Percentiles rank a stretch among this genome's conserved stretches.
Evolutionary conservation across 2,888 invertebrate species (phyloP).

Genomic region (Callosobruchus maculatus): DNA sequence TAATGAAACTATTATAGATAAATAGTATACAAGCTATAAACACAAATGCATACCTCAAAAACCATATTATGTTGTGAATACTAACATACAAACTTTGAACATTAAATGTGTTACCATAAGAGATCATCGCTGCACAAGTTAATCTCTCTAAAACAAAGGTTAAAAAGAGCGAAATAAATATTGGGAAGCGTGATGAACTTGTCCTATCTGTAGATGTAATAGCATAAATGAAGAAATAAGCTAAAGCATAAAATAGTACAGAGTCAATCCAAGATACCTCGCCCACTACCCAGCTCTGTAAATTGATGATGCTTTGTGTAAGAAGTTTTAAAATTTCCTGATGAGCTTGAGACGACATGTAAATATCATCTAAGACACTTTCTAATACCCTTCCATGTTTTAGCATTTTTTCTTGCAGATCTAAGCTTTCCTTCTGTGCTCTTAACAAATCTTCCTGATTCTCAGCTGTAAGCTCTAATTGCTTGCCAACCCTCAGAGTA

Average conservation of each 20-base stretch:
- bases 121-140: conserved; percentile 30
- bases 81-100: conserved; percentile 39
- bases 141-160: conserved; percentile 53
- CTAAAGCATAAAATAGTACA: conserved; percentile 56
- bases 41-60: conserved; percentile 47
- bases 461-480: conserved; percentile 48
- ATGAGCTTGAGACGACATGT: conserved; percentile 54
- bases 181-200: conserved; percentile 53
- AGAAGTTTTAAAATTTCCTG: conserved; percentile 50
- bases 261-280: conserved; percentile 64
- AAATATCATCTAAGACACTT: conserved; percentile 51
- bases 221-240: conserved; percentile 53
- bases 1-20: conserved; percentile 40
- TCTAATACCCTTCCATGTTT: conserved; percentile 54
- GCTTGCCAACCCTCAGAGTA: conserved; percentile 53
- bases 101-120: conserved; percentile 22
- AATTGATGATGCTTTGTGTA: conserved; percentile 44
- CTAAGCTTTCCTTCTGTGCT: conserved; percentile 50
- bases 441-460: conserved; percentile 49
- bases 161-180: conserved; percentile 53
- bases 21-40: conserved; percentile 40
- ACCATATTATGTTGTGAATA: conserved; percentile 49
- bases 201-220: conserved; percentile 57
- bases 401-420: conserved; percentile 52
- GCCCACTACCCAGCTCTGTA: conserved; percentile 60